Evolutionary conservation across 2,888 invertebrate genomes (phyloP).

Genomic region (Sphinx pinastri): DNA sequence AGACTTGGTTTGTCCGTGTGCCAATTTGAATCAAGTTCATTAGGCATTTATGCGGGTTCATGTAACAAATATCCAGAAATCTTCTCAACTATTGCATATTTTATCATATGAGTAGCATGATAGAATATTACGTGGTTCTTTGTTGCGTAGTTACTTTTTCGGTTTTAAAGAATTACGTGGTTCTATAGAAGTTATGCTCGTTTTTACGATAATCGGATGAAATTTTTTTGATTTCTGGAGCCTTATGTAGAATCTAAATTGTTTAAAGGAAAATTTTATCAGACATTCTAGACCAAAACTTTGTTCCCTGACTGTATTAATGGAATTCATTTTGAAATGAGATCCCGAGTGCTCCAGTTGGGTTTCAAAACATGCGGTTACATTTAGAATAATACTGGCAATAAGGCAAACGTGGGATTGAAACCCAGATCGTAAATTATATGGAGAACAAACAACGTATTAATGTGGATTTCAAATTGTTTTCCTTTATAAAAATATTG

Average conservation of each 20-base stretch:
- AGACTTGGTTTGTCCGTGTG: too few species aligned
- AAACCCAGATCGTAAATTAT: slow-evolving; percentile 12
- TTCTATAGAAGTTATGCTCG: too few species aligned
- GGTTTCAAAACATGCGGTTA: slow-evolving; percentile 23
- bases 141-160: too few species aligned
- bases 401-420: slow-evolving; percentile 20
- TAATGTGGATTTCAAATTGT: neutral
- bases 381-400: slow-evolving; percentile 25
- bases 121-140: too few species aligned
- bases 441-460: slow-evolving; percentile 13
- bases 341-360: slow-evolving; percentile 3
- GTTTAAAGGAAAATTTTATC: neutral
- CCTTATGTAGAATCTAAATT: neutral
- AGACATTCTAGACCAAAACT: neutral
- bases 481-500: neutral
- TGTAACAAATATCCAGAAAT: too few species aligned
- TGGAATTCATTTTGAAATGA: slow-evolving; percentile 17
- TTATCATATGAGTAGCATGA: too few species aligned
- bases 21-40: too few species aligned
- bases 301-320: neutral
- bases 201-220: too few species aligned
- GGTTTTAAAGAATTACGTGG: too few species aligned
- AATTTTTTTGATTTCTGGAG: too few species aligned
- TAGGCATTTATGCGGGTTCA: too few species aligned
- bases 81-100: too few species aligned